Percentiles rank a stretch among this genome's conserved stretches.
Conservation (phyloP, 2,888 invertebrate species). For the Sacculina carcini region DNA sequence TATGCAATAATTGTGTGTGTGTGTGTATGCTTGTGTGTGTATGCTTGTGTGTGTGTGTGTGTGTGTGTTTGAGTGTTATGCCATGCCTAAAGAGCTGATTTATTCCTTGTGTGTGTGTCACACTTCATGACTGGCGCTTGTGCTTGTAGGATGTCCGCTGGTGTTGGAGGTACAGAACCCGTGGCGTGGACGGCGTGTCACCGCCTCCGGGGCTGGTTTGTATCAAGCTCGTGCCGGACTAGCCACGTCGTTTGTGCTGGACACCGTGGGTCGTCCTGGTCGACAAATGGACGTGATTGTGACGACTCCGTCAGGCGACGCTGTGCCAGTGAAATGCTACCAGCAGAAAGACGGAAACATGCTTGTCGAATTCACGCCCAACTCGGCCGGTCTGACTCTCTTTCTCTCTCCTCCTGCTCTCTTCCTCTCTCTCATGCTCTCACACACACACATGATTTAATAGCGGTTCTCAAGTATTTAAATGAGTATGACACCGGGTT, state of each 20-base stretch:
- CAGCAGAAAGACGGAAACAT: slow-evolving; percentile 86
- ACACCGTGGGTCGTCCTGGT: slow-evolving; percentile 47
- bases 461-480: no score
- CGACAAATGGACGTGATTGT: slow-evolving; percentile 74
- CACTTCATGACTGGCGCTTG: not conserved
- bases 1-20: no score
- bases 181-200: slow-evolving; percentile 42
- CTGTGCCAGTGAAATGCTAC: slow-evolving; percentile 71
- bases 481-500: not conserved
- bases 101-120: not conserved
- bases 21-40: no score
- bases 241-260: slow-evolving; percentile 62
- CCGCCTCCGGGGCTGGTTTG: slow-evolving; percentile 50
- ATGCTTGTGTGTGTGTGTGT: no score
- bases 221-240: slow-evolving; percentile 53
- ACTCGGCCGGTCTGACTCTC: slow-evolving; percentile 20
- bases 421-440: no score
- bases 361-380: slow-evolving; percentile 72
- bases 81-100: not conserved
- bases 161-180: slow-evolving; percentile 32
- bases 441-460: no score
- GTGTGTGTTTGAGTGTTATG: no score
- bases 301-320: slow-evolving; percentile 43
- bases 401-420: no score
- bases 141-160: slow-evolving; percentile 29